These are phyloP conservation scores for Meleagris gallopavo DNA, from an alignment of 2,113 vertebrate genomes.

Conservation along the genomic window DNA sequence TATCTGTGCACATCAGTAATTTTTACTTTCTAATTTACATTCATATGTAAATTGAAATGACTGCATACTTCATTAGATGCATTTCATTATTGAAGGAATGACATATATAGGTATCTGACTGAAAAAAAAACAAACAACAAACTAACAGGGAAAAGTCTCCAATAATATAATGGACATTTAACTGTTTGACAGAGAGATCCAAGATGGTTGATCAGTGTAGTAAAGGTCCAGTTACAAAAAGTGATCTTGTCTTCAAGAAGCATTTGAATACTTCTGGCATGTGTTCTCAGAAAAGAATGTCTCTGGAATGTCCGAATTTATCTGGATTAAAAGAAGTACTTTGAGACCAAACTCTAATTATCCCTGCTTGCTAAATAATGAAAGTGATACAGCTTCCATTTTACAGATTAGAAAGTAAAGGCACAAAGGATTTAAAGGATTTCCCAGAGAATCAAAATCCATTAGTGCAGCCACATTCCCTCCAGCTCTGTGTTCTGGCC, in stretches of 20 bases:
- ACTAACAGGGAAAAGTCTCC: neutral
- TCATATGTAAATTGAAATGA: neutral
- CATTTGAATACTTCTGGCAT: neutral
- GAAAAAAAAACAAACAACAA: neutral
- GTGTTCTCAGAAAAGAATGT: neutral
- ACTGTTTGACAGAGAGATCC: neutral
- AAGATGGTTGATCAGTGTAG: neutral
- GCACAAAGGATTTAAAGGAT: neutral
- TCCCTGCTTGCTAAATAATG: neutral
- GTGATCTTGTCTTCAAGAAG: neutral
- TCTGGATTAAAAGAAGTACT: neutral
- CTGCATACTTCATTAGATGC: neutral
- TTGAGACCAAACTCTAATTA: neutral
- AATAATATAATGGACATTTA: neutral
- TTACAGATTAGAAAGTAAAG: neutral
- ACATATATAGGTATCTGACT: neutral
- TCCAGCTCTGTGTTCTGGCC: neutral
- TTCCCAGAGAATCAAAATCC: neutral
- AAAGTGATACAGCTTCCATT: neutral
- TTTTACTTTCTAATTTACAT: neutral
- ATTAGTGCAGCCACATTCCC: neutral
- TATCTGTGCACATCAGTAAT: neutral
- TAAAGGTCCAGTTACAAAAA: neutral
- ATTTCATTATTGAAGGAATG: neutral
- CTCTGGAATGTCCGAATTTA: neutral